A percentile compares a stretch with the other conserved stretches of the same genome.
Conservation (phyloP, 1,140 invertebrate species). For the Harpegnathos saltator region DNA sequence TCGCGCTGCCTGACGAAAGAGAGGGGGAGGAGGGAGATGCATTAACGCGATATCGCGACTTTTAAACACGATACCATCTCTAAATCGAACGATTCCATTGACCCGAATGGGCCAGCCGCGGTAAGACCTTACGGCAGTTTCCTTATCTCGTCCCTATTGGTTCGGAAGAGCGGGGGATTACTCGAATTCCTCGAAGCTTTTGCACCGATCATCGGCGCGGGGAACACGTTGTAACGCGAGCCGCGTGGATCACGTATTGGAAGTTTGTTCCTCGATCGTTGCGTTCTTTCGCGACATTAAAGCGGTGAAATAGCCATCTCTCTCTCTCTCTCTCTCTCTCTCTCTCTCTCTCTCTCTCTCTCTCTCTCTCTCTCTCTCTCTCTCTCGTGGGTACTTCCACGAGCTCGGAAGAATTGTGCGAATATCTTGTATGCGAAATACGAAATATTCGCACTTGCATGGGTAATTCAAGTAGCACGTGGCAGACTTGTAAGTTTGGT, state of each 20-base stretch:
- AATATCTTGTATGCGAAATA: not conserved
- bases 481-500: too few relatives aligned
- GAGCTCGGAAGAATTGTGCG: not conserved
- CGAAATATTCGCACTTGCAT: not conserved
- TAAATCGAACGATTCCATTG: constrained; percentile 25
- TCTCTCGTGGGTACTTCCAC: not conserved
- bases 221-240: too few relatives aligned
- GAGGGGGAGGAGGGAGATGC: not conserved
- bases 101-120: constrained; percentile 1
- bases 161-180: not conserved
- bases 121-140: constrained; percentile 29
- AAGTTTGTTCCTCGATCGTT: not conserved
- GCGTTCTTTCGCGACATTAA: not conserved
- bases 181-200: not conserved
- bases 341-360: not conserved
- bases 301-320: not conserved
- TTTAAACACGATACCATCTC: constrained; percentile 8
- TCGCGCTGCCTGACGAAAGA: too few relatives aligned
- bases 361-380: not conserved
- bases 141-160: constrained; percentile 42
- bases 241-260: too few relatives aligned
- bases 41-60: constrained; percentile 28
- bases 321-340: not conserved
- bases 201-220: not conserved
- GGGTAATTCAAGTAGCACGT: not conserved